phyloP scores from a whole-genome alignment of 2,888 invertebrate genomes.

The Cyclophora punctaria region DNA sequence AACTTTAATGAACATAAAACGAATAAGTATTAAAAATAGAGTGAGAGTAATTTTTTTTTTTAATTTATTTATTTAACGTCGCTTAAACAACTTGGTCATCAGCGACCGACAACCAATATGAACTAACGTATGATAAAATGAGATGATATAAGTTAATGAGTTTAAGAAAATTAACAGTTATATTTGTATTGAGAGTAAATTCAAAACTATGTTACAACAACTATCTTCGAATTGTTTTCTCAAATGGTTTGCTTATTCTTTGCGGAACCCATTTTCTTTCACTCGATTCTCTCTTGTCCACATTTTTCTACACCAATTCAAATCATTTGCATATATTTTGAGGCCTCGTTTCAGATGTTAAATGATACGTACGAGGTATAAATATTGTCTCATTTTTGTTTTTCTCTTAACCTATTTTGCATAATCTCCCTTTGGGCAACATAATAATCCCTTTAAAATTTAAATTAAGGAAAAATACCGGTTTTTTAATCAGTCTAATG shows the following conservation, averaged over 20 bases:
- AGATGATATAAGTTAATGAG: too few species aligned
- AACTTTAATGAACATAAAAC: too few species aligned
- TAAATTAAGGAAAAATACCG: conserved; percentile 31
- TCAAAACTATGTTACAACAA: too few species aligned
- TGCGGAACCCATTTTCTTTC: conserved; percentile 5
- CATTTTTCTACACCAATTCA: conserved; percentile 23
- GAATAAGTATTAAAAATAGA: too few species aligned
- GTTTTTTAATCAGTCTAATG: conserved; percentile 25
- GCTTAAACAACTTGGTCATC: too few species aligned
- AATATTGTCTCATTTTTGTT: conserved; percentile 51
- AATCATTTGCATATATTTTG: conserved; percentile 58
- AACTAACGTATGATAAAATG: too few species aligned
- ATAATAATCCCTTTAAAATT: conserved; percentile 26
- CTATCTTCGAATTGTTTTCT: neutral
- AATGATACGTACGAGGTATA: conserved; percentile 59
- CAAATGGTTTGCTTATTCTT: neutral
- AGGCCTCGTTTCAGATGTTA: conserved; percentile 53
- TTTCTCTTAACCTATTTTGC: conserved; percentile 36
- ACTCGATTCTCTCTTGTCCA: neutral
- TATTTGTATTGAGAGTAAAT: too few species aligned
- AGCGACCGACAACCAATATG: too few species aligned
- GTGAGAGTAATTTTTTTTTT: too few species aligned
- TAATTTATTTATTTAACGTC: too few species aligned
- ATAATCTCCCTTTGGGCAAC: conserved; percentile 41
- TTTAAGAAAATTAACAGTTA: too few species aligned